Base-by-base conservation (phyloP, 2,888 invertebrate species). In the Eristalinus sepulchralis region DNA sequence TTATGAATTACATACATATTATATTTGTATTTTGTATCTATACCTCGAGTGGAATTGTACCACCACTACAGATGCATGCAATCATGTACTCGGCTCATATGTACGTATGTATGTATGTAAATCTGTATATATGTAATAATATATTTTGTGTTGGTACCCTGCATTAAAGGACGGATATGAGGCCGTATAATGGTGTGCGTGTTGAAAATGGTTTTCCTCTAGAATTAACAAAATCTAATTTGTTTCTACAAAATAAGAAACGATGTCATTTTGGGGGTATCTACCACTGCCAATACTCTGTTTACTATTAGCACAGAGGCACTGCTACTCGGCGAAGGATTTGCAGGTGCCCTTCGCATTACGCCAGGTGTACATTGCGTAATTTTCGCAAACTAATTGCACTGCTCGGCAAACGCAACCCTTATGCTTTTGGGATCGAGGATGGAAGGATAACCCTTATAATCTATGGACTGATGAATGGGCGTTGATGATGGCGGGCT, bases 221-320 rank as follows among this genome's bases (percentile, higher is more conserved):
- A 86, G 79, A 83, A 75, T 83, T 86, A 86, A 86, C 78, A 83
- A 86, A 86, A 86, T 86, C 71, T 83, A 79, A 79, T 83, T 86
- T 86, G 67, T 78, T 86, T 31, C 24, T n/a, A 59, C 24, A 60
- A 72, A 70, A 27, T 53, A 53, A 53, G 34, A 60, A 53, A 53
- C 31, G 22, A 57, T 62, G 5, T 53, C 1, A 11, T 47, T 47
- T 47, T 47, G 17, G 47, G 47, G 47, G 47, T 47, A 17, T 17
- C 17, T 47, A 47, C 8, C 17, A 8, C 13, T n/a, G 39, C 39
- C 6, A 17, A n/a, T n/a, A 8, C 17, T 47, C 17, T 17, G 17
- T 17, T 27, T 47, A 17, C 8, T 47, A n/a, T n/a, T n/a, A n/a
- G n/a, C n/a, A n/a, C n/a, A n/a, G n/a, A n/a, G n/a, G n/a, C n/a